Percentiles rank a stretch among this genome's conserved stretches.
Evolutionary conservation across 2,113 vertebrate species (phyloP).

Genomic region (Amblyopsis rosae): DNA sequence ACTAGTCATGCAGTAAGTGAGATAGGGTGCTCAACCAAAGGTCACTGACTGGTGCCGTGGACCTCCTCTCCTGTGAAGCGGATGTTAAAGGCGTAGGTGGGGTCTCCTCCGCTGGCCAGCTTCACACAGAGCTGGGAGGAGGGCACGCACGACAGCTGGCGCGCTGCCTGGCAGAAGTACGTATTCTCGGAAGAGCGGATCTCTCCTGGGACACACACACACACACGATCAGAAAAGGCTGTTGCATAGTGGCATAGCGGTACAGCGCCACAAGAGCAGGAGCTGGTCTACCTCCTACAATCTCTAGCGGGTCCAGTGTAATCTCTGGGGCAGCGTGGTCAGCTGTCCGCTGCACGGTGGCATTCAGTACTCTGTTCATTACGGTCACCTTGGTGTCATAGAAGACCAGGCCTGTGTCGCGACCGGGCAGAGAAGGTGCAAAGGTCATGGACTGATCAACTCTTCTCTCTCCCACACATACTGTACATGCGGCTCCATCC

Average conservation of each 20-base stretch:
- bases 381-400: constrained; percentile 96
- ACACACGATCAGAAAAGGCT: background rate
- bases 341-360: constrained; percentile 92
- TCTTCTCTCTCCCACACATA: background rate
- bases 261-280: background rate
- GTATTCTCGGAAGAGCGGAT: constrained; percentile 91
- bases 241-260: background rate
- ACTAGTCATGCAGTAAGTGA: background rate
- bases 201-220: constrained; percentile 79
- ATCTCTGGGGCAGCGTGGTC: constrained; percentile 97
- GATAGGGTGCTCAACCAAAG: background rate
- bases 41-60: constrained; percentile 92
- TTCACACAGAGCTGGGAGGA: constrained; percentile 97
- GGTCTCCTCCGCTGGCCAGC: constrained; percentile 93
- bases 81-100: constrained; percentile 97
- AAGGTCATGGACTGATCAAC: background rate
- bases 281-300: constrained; percentile 85
- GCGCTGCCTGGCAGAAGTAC: constrained; percentile 94
- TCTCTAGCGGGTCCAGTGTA: constrained; percentile 93
- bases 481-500: background rate
- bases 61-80: constrained; percentile 98
- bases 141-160: constrained; percentile 89
- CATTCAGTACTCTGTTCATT: constrained; percentile 94
- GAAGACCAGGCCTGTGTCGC: constrained; percentile 85
- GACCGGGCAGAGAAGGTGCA: background rate